phyloP scores from a whole-genome alignment of 2,113 vertebrate genomes.

The Oxyruncus cristatus region DNA sequence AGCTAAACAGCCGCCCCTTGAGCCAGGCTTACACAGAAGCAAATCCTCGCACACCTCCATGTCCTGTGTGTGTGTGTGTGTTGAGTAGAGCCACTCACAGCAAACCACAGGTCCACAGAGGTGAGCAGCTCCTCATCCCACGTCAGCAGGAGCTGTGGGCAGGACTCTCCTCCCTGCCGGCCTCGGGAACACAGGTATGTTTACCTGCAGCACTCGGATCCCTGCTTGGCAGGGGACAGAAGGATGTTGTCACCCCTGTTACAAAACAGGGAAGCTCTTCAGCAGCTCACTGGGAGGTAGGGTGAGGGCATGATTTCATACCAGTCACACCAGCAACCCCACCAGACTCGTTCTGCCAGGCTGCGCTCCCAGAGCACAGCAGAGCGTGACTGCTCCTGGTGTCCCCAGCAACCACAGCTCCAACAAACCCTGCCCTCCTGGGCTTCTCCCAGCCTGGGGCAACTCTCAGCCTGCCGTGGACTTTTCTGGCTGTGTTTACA shows the following conservation, averaged over 20 bases:
- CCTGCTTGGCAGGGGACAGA: background rate
- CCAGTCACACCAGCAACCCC: background rate
- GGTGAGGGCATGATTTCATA: constrained; percentile 53
- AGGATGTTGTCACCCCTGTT: constrained; percentile 35
- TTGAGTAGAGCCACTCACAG: background rate
- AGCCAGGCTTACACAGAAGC: background rate
- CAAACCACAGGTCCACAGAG: background rate
- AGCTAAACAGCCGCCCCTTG: background rate
- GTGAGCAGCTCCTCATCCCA: background rate
- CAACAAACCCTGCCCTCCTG: background rate
- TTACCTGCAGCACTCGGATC: background rate
- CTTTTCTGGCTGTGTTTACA: background rate
- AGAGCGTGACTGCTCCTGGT: background rate
- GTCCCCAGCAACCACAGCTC: constrained; percentile 22
- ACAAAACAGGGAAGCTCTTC: constrained; percentile 50
- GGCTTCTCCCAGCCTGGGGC: background rate
- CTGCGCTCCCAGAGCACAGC: background rate
- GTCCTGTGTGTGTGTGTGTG: accelerated
- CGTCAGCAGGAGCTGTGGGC: accelerated
- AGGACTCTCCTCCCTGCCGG: background rate
- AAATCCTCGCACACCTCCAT: background rate
- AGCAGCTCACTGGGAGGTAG: constrained; percentile 38
- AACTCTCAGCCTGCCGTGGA: background rate
- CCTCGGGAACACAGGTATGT: background rate
- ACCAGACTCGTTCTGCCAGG: constrained; percentile 23